Base-by-base conservation (phyloP, 53 echinoderm and acorn worm genomes). In the Actinopyga echinites region DNA sequence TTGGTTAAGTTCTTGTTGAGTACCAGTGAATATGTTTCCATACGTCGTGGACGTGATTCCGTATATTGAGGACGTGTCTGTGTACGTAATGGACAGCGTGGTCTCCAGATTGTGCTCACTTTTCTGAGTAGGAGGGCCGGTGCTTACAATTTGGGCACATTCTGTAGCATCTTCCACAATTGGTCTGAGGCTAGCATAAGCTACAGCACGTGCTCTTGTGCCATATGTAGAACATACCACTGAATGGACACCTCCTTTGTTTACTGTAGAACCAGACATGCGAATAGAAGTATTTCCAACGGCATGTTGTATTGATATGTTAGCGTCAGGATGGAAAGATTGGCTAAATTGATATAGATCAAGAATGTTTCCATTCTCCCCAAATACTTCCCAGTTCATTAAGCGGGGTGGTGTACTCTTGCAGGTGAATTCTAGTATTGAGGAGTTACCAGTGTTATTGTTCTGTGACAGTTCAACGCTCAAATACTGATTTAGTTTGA, bases 141-240 rank as follows among this genome's bases (percentile, higher is more conserved):
- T 59, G 60, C 26, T 59, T 24, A 24, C 26, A 2, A 6, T 15
- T 32, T 20, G 34, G 0, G 31, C 19, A n/a, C 37, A 15, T n/a
- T 36, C 20, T 3, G 0, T 8, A 25, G 1, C 3, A 13, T 43
- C n/a, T 13, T 65, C 61, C n/a, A 30, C 17, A 3, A 44, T 24
- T 10, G 19, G 4, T 15, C 7, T 5, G 12, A 71, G 24, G 1
- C 28, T 40, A 11, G 71, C 40, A 24, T 10, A 21, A 4, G 38
- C n/a, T 25, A 71, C 23, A n/a, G 35, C 68, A 37, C 40, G 71
- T 44, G 0, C 21, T 44, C 26, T 8, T 37, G 71, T 71, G 23
- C 22, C 71, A 15, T 71, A 71, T 0, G 71, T 71, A 20, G 71
- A 30, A 71, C 43, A 71, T 34, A 71, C 11, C 44, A 71, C 71